Conservation (phyloP, 2,888 invertebrate genomes). For the Eurois occulta region DNA sequence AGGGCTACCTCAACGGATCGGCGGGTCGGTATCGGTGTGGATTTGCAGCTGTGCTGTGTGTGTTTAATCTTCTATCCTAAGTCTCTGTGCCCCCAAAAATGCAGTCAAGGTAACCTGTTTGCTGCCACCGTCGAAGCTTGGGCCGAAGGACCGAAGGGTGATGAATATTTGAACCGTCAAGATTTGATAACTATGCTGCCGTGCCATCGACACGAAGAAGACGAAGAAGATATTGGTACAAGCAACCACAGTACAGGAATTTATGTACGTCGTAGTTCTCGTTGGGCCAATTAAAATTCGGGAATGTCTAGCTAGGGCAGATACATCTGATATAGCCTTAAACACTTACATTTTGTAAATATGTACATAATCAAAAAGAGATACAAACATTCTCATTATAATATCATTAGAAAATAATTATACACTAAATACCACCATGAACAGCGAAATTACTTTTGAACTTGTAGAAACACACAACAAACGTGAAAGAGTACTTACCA, state of each 20-base stretch:
- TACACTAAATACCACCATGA: conserved; percentile 12
- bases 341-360: neutral
- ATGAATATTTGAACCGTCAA: neutral
- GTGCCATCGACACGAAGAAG: neutral
- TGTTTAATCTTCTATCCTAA: neutral
- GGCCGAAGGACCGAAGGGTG: too few species aligned
- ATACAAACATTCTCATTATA: conserved; percentile 48
- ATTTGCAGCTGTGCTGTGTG: neutral
- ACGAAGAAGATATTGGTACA: neutral
- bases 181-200: neutral
- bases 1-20: neutral
- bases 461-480: conserved; percentile 7
- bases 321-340: neutral
- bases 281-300: neutral
- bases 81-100: neutral
- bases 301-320: neutral
- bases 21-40: neutral
- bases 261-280: neutral
- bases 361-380: neutral
- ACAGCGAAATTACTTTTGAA: conserved; percentile 16
- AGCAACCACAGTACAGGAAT: conserved; percentile 3
- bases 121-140: neutral
- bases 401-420: conserved; percentile 57
- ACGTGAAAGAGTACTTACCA: neutral
- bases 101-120: neutral